A percentile compares a stretch with the other conserved stretches of the same genome.
These are phyloP conservation scores for Orthosia gothica DNA, from an alignment of 2,888 invertebrate genomes.

Conservation along the genomic window DNA sequence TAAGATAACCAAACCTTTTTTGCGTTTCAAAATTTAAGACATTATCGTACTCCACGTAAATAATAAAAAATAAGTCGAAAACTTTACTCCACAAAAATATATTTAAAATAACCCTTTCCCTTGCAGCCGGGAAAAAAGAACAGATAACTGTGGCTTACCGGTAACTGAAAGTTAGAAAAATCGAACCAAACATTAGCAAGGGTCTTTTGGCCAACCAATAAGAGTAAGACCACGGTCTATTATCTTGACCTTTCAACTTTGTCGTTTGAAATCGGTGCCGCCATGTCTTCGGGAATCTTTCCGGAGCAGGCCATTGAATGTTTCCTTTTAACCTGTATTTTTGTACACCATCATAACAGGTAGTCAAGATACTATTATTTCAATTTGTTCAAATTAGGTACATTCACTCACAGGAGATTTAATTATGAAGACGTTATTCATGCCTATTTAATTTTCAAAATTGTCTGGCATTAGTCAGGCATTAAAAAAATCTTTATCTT, in stretches of 20 bases:
- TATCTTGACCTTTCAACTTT: slow-evolving; percentile 14
- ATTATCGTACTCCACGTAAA: no score
- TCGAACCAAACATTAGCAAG: not conserved
- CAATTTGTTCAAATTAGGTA: not conserved
- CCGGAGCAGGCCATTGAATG: slow-evolving; percentile 8
- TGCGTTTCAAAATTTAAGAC: not conserved
- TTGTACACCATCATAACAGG: not conserved
- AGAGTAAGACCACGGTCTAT: not conserved
- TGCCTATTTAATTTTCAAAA: not conserved
- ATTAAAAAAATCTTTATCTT: no score
- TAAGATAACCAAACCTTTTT: no score
- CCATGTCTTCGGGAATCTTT: slow-evolving; percentile 21
- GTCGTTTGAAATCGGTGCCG: slow-evolving; percentile 32
- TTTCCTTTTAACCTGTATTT: not conserved
- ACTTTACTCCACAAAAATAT: no score
- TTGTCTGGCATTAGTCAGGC: not conserved
- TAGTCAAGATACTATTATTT: not conserved
- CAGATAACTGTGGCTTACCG: no score
- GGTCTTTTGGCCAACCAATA: not conserved
- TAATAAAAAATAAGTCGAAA: no score
- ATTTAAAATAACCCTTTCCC: no score
- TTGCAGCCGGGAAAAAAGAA: no score
- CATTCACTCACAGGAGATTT: not conserved
- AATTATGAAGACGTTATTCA: not conserved
- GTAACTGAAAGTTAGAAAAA: not conserved